A percentile compares a stretch with the other conserved stretches of the same genome.
phyloP scores from a whole-genome alignment of 2,888 invertebrate genomes.

The Drosophila affinis region DNA sequence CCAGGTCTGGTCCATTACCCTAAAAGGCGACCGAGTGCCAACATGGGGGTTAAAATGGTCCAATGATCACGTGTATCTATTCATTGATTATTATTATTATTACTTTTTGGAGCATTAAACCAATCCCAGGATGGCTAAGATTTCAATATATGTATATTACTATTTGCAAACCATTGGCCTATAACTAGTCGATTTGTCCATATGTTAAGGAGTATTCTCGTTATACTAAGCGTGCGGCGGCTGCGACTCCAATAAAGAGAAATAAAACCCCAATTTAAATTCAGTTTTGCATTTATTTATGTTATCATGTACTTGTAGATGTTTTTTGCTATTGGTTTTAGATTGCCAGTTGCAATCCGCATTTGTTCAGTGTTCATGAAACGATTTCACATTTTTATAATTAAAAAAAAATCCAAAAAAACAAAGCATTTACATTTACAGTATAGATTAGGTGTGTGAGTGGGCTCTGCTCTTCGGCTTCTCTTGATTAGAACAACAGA shows the following conservation, averaged over 20 bases:
- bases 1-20: neutral
- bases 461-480: conserved; percentile 8
- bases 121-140: no score
- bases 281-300: conserved; percentile 68
- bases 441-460: conserved; percentile 23
- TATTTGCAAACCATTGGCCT: no score
- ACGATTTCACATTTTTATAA: conserved; percentile 41
- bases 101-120: no score
- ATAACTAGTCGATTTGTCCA: no score
- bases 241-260: neutral
- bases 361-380: conserved; percentile 29
- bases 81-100: no score
- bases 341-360: conserved; percentile 31
- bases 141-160: no score
- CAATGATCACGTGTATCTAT: no score
- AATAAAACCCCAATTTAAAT: neutral
- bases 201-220: no score
- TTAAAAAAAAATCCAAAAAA: conserved; percentile 24
- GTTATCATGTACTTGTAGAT: conserved; percentile 54
- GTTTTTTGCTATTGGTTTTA: conserved; percentile 42
- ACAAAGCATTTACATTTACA: conserved; percentile 56
- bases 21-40: no score
- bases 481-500: conserved; percentile 22
- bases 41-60: no score
- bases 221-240: no score